Evolutionary conservation across 1,140 invertebrate species (phyloP).

Genomic region (Drosophila quadrilineata): DNA sequence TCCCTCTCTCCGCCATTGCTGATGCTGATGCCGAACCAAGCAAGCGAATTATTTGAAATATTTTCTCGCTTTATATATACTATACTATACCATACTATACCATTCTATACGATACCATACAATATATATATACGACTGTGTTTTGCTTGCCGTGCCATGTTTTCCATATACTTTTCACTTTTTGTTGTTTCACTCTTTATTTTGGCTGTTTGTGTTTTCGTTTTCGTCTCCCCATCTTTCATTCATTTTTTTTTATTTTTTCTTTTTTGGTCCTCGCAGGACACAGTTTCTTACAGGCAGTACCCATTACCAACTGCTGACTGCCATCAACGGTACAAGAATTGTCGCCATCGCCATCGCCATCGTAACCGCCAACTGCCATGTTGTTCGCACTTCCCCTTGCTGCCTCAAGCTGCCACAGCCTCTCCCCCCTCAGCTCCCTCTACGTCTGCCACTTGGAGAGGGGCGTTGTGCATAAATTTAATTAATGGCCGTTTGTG

Average conservation of each 20-base stretch:
- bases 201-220: constrained; percentile 17
- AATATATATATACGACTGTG: too few relatives aligned
- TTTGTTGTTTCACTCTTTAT: constrained; percentile 13
- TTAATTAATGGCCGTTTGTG: constrained; percentile 53
- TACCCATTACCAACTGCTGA: background rate
- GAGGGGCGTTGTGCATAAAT: constrained; percentile 41
- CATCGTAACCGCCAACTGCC: constrained; percentile 20
- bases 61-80: constrained; percentile 45
- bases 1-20: background rate
- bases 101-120: too few relatives aligned
- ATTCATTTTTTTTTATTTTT: too few relatives aligned
- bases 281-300: constrained; percentile 38
- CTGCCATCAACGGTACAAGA: constrained; percentile 23
- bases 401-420: background rate
- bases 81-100: too few relatives aligned
- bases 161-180: constrained; percentile 40
- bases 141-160: constrained; percentile 35
- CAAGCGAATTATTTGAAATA: constrained; percentile 58
- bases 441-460: constrained; percentile 14
- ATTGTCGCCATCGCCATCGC: constrained; percentile 18
- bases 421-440: background rate
- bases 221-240: too few relatives aligned
- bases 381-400: constrained; percentile 42
- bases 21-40: constrained; percentile 6
- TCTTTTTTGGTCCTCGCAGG: constrained; percentile 6